phyloP scores from a whole-genome alignment of 2,797 vertebrate species.

The Phalanger gymnotis region DNA sequence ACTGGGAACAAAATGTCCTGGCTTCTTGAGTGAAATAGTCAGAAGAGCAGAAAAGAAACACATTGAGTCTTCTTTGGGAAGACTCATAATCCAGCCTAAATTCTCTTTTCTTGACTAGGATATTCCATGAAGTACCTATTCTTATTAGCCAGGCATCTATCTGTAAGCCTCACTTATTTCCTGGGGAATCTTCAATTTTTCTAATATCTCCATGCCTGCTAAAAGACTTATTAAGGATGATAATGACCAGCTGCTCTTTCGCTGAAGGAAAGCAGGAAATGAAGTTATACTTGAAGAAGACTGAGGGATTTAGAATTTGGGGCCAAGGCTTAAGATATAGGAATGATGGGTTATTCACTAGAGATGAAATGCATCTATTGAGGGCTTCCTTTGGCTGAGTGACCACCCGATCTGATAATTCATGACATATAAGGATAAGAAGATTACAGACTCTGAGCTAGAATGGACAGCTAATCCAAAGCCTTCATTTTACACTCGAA shows the following conservation, averaged over 20 bases:
- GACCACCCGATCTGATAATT: too few species aligned
- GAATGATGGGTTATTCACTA: too few species aligned
- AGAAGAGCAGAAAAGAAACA: too few species aligned
- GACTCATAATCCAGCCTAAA: not conserved
- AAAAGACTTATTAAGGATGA: not conserved
- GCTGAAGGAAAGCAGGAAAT: not conserved
- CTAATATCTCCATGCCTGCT: not conserved
- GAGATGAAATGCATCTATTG: too few species aligned
- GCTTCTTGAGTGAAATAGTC: not conserved
- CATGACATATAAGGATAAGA: too few species aligned
- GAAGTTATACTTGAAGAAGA: not conserved
- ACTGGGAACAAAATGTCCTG: not conserved
- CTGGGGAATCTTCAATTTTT: not conserved
- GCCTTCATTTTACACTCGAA: too few species aligned
- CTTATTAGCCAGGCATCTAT: not conserved
- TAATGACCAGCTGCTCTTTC: not conserved
- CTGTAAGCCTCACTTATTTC: not conserved
- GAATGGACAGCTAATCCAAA: too few species aligned
- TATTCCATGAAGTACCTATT: not conserved
- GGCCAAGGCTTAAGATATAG: too few species aligned
- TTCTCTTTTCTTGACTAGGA: not conserved
- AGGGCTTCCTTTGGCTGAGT: too few species aligned
- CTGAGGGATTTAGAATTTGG: not conserved
- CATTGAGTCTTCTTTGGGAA: slow-evolving; percentile 6
- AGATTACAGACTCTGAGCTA: too few species aligned